Base-by-base conservation (phyloP, 1,140 invertebrate genomes). In the Zaprionus vittiger region DNA sequence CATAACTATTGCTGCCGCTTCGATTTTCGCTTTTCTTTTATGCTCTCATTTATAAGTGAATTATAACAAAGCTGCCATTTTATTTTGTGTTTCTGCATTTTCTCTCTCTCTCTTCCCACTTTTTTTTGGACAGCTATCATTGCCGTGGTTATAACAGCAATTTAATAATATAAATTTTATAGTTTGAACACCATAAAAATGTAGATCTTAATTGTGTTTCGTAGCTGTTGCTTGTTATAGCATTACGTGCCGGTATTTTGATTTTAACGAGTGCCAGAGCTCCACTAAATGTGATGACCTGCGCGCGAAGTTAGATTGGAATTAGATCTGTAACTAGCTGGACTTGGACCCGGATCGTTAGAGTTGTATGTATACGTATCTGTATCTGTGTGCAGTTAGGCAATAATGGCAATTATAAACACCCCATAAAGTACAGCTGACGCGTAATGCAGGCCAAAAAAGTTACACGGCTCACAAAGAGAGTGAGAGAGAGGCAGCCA, bases 91-190 rank as follows among this genome's bases (percentile, higher is more conserved):
- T 69, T 80, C 55, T 34, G 41, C 41, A 31, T 34, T 34, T 11
- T 34, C 9, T 34, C 31, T 2, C 20, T 41, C 38, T 52, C 52
- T 24, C 20, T 62, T 22, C 15, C 34, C 26, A 64, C 52, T 34
- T 20, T 55, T 64, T 79, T 52, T 12, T 56, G 34, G 34, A 70
- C 22, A 52, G 44, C 37, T 41, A 38, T 31, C 26, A 63, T 65
- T 56, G 56, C 61, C 67, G 64, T 55, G 54, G 77, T 80, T 83
- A 83, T 84, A 89, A 89, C 84, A 90, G 81, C 75, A 89, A 85
- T 89, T 84, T 89, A 89, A 89, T 89, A 81, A 89, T 89, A 89
- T 90, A 87, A 73, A 89, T 89, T 89, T 90, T 90, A 85, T 84
- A 90, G 85, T 90, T 89, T 90, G 85, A 90, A 80, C 84, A 79